A percentile compares a stretch with the other conserved stretches of the same genome.
Conservation (phyloP, 1,140 invertebrate genomes). For the Leptopilina clavipes region DNA sequence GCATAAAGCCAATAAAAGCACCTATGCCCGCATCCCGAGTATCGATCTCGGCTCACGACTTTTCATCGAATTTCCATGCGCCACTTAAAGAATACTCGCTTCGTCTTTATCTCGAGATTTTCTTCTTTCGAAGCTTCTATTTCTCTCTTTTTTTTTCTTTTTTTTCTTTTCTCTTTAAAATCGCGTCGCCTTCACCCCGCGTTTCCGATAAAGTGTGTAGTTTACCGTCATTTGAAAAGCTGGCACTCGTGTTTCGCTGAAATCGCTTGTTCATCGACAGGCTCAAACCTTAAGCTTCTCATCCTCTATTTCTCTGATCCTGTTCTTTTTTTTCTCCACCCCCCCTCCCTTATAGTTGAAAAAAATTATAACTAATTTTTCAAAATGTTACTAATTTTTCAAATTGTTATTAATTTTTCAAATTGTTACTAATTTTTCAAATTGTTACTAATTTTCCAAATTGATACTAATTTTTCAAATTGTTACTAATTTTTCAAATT, state of each 20-base stretch:
- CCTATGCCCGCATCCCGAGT: slow-evolving; percentile 66
- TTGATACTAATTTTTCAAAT: too few species aligned
- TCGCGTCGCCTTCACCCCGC: slow-evolving; percentile 46
- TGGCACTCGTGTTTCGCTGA: slow-evolving; percentile 48
- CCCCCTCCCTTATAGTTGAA: slow-evolving; percentile 33
- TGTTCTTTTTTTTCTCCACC: slow-evolving; percentile 37
- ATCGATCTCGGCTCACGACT: slow-evolving; percentile 70
- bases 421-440: too few species aligned
- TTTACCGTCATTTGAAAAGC: slow-evolving; percentile 52
- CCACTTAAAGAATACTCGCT: slow-evolving; percentile 57
- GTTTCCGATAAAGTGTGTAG: slow-evolving; percentile 52
- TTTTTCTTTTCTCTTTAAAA: slow-evolving; percentile 38
- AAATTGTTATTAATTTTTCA: too few species aligned
- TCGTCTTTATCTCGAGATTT: slow-evolving; percentile 45
- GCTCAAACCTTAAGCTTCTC: slow-evolving; percentile 52
- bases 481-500: too few species aligned
- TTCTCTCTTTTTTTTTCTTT: slow-evolving; percentile 36
- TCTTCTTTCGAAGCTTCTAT: slow-evolving; percentile 17
- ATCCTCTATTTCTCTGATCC: slow-evolving; percentile 22
- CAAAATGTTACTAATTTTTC: too few species aligned
- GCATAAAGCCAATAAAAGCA: slow-evolving; percentile 72
- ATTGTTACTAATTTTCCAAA: too few species aligned
- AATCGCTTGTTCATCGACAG: slow-evolving; percentile 52
- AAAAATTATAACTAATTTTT: slow-evolving; percentile 45
- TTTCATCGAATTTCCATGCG: slow-evolving; percentile 72